These are phyloP conservation scores for Cotesia vestalis DNA, from an alignment of 1,140 invertebrate genomes.

Conservation along the genomic window DNA sequence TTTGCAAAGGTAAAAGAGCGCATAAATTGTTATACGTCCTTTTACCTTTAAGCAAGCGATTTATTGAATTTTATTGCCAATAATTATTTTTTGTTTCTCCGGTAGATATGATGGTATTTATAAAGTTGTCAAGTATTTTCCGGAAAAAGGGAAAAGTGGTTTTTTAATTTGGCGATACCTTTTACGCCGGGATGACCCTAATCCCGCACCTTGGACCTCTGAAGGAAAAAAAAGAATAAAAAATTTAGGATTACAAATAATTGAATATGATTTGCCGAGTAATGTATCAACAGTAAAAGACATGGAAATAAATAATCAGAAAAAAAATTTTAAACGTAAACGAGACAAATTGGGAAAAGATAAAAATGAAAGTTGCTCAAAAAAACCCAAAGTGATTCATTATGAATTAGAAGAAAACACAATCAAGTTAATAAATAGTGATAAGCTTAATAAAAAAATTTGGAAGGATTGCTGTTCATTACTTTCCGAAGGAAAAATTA, in stretches of 20 bases:
- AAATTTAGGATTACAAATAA: slow-evolving; percentile 50
- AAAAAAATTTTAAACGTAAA: slow-evolving; percentile 34
- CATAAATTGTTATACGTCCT: too few species aligned
- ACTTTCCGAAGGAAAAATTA: slow-evolving; percentile 62
- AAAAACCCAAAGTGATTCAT: slow-evolving; percentile 52
- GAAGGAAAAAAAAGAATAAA: slow-evolving; percentile 70
- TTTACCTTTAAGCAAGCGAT: too few species aligned
- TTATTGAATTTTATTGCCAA: too few species aligned
- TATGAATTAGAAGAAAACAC: slow-evolving; percentile 67
- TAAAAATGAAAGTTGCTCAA: slow-evolving; percentile 48
- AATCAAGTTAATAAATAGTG: slow-evolving; percentile 68
- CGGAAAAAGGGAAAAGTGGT: slow-evolving; percentile 80
- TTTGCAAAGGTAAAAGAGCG: too few species aligned
- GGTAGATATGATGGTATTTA: slow-evolving; percentile 79
- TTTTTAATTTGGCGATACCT: slow-evolving; percentile 85
- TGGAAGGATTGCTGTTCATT: slow-evolving; percentile 72
- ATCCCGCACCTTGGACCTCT: slow-evolving; percentile 84
- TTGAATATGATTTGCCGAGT: slow-evolving; percentile 70
- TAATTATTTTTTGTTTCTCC: neutral
- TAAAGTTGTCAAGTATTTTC: slow-evolving; percentile 87
- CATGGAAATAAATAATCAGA: slow-evolving; percentile 54
- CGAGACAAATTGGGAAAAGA: slow-evolving; percentile 46
- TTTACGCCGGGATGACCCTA: slow-evolving; percentile 80
- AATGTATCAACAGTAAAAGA: slow-evolving; percentile 72
- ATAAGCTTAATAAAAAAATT: slow-evolving; percentile 72